Evolutionary conservation across 2,888 invertebrate genomes (phyloP).

Genomic region (Selenia dentaria): DNA sequence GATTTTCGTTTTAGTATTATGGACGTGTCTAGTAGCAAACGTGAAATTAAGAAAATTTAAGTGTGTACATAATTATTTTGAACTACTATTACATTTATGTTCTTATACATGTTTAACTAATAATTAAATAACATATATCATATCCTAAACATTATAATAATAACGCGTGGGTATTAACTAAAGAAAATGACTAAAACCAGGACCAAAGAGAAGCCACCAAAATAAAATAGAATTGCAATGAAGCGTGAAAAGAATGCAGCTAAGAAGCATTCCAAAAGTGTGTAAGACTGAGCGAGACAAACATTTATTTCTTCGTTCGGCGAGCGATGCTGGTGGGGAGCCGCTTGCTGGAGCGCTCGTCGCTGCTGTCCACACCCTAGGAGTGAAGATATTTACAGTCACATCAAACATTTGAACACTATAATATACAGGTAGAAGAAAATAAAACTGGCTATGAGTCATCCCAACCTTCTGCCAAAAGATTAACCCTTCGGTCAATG

Average conservation of each 20-base stretch:
- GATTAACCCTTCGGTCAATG: no score
- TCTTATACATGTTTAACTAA: no score
- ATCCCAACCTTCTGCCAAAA: no score
- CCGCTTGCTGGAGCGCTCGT: conserved; percentile 68
- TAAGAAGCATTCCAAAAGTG: conserved; percentile 23
- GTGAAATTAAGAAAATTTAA: no score
- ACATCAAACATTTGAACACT: conserved; percentile 23
- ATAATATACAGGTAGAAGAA: neutral
- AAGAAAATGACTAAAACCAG: conserved; percentile 10
- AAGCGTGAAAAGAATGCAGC: conserved; percentile 20
- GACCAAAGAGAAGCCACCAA: conserved; percentile 20
- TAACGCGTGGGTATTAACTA: no score
- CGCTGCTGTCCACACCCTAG: conserved; percentile 77
- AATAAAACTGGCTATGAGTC: no score
- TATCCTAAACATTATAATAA: no score
- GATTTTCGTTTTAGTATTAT: no score
- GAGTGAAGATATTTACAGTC: conserved; percentile 48
- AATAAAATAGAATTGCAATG: conserved; percentile 18
- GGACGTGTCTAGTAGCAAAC: no score
- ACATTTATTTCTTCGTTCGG: conserved; percentile 82
- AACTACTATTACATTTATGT: no score
- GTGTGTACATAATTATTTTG: no score
- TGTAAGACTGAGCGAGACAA: conserved; percentile 50
- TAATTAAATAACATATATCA: no score
- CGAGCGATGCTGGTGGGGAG: conserved; percentile 75